phyloP scores from a whole-genome alignment of 2,113 vertebrate species.

The Numenius arquata region DNA sequence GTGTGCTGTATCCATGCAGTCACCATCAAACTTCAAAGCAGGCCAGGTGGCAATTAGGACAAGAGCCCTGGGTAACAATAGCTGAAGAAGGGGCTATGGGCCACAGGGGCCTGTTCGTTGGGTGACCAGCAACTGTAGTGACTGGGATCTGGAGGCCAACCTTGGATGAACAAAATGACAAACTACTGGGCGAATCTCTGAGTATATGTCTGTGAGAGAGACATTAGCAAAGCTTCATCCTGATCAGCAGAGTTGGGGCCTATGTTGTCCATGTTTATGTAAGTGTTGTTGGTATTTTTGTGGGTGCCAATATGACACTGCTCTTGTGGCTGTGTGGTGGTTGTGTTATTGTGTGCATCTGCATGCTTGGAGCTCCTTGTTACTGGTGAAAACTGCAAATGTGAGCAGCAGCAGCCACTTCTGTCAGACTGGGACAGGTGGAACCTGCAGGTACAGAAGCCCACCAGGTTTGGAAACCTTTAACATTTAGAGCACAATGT shows the following conservation, averaged over 20 bases:
- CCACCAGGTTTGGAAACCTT: accelerated
- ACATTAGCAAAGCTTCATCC: not conserved
- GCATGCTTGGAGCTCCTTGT: not conserved
- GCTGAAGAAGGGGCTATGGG: not conserved
- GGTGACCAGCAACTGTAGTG: not conserved
- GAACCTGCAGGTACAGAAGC: not conserved
- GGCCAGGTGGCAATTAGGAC: not conserved
- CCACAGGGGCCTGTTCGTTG: not conserved
- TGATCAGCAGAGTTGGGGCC: not conserved
- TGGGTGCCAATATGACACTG: not conserved
- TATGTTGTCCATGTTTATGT: accelerated
- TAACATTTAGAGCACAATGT: not conserved
- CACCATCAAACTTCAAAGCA: not conserved
- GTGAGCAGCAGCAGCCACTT: not conserved
- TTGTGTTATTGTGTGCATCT: not conserved
- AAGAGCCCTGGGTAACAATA: not conserved
- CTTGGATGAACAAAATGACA: not conserved
- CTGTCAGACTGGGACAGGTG: not conserved
- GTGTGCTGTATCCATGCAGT: no score
- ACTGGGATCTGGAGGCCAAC: not conserved
- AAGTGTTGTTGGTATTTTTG: not conserved
- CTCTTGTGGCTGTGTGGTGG: not conserved
- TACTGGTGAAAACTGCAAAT: not conserved
- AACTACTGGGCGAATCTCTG: accelerated
- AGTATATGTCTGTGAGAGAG: not conserved